These are phyloP conservation scores for Raja brachyura DNA, from an alignment of 2,113 vertebrate species.

Conservation along the genomic window DNA sequence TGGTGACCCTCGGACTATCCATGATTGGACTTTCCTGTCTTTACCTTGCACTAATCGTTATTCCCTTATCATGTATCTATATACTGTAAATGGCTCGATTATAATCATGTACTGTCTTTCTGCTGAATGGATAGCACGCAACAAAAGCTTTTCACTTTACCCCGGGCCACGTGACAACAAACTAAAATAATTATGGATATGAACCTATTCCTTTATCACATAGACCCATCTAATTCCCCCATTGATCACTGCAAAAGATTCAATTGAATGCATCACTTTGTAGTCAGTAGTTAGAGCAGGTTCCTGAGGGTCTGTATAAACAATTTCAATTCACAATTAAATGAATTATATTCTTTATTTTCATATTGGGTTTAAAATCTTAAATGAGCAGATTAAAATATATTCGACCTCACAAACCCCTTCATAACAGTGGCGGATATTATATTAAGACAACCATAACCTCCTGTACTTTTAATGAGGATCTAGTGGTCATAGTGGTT, in stretches of 20 bases:
- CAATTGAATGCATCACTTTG: background rate
- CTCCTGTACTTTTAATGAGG: background rate
- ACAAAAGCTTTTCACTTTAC: too few relatives aligned
- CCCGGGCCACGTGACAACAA: too few relatives aligned
- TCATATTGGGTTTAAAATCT: background rate
- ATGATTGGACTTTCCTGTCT: too few relatives aligned
- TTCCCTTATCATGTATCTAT: too few relatives aligned
- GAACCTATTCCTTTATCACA: background rate
- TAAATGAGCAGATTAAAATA: background rate
- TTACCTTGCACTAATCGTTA: too few relatives aligned
- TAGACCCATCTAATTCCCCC: background rate
- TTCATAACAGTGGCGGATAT: background rate
- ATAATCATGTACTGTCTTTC: too few relatives aligned
- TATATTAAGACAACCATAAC: background rate
- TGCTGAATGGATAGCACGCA: too few relatives aligned
- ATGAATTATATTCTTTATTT: background rate
- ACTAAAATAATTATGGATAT: background rate
- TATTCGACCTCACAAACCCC: background rate
- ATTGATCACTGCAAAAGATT: background rate
- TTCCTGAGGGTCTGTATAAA: background rate
- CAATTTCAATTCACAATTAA: background rate
- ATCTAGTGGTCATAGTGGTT: background rate
- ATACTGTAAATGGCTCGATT: too few relatives aligned
- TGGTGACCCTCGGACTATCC: too few relatives aligned
- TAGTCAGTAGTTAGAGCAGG: background rate